Conservation (phyloP, 2,113 vertebrate genomes). For the Seriola dumerili region DNA sequence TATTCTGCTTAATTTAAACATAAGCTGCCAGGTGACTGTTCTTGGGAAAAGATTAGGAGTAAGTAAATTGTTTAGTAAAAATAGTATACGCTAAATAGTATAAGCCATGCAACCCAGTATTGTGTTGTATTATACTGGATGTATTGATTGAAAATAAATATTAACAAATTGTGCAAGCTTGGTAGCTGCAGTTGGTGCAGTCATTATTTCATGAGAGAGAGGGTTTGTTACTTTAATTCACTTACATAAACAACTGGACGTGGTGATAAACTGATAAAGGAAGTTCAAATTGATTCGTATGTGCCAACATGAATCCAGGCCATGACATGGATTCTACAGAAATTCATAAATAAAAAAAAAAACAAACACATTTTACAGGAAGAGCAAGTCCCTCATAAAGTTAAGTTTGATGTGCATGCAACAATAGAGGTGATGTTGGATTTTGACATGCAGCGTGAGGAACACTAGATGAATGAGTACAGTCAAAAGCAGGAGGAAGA, state of each 20-base stretch:
- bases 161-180: too few relatives aligned
- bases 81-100: background rate
- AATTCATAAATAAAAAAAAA: background rate
- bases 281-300: background rate
- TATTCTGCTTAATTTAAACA: background rate
- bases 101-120: too few relatives aligned
- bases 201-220: too few relatives aligned
- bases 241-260: background rate
- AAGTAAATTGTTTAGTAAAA: background rate
- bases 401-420: background rate
- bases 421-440: background rate
- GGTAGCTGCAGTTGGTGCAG: background rate
- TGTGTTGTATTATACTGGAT: too few relatives aligned
- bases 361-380: background rate
- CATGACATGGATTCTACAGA: background rate
- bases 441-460: background rate
- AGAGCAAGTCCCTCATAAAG: too few relatives aligned
- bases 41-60: background rate
- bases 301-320: background rate
- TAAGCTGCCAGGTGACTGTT: background rate
- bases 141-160: too few relatives aligned
- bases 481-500: too few relatives aligned
- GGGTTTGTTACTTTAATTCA: too few relatives aligned
- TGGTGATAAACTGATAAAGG: constrained; percentile 17
- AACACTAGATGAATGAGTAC: too few relatives aligned